phyloP scores from a whole-genome alignment of 2,888 invertebrate genomes.

The Drosophila meridionalis region DNA sequence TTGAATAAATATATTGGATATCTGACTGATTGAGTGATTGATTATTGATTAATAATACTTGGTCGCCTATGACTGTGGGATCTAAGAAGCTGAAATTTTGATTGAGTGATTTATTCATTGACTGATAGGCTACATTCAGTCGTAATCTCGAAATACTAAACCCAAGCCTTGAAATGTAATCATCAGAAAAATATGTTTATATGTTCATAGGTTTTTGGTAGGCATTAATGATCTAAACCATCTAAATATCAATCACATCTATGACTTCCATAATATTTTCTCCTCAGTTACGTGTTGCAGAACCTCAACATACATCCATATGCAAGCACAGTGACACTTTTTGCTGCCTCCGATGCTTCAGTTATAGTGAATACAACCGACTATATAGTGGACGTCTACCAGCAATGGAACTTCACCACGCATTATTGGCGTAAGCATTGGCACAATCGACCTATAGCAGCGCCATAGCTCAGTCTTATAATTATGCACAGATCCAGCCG shows the following conservation, averaged over 20 bases:
- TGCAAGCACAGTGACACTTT: slow-evolving; percentile 89
- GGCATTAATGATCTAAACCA: no score
- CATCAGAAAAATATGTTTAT: no score
- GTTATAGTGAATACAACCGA: slow-evolving; percentile 88
- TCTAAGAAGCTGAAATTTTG: not conserved
- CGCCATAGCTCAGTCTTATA: not conserved
- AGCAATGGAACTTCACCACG: slow-evolving; percentile 87
- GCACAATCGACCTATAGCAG: not conserved
- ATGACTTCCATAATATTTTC: not conserved
- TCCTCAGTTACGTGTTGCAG: slow-evolving; percentile 86
- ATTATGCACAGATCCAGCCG: slow-evolving; percentile 86
- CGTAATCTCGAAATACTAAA: not conserved
- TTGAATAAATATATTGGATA: not conserved
- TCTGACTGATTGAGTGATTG: not conserved
- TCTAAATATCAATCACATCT: not conserved
- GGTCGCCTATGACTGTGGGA: no score
- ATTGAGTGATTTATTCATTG: not conserved
- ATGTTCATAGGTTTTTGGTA: no score
- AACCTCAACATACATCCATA: slow-evolving; percentile 88
- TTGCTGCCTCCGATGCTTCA: slow-evolving; percentile 88
- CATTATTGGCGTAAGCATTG: slow-evolving; percentile 85
- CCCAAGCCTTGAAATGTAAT: no score
- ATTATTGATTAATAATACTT: no score
- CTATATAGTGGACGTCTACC: slow-evolving; percentile 88
- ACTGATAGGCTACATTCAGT: not conserved